Percentiles rank a stretch among this genome's conserved stretches.
phyloP scores from a whole-genome alignment of 2,113 vertebrate species.

The Ondatra zibethicus region DNA sequence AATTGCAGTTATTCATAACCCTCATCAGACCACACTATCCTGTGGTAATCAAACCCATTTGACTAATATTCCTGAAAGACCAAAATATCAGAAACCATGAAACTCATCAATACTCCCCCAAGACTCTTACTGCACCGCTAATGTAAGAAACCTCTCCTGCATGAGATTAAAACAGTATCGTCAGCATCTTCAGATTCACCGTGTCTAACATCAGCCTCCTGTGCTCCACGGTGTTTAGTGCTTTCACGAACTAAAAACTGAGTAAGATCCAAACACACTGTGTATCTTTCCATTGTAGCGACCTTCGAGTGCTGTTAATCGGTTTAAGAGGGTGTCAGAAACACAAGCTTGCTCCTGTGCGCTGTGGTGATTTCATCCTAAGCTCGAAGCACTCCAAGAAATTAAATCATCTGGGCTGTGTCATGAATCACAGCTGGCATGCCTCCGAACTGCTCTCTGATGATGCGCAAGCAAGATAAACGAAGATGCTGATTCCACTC shows the following conservation, averaged over 20 bases:
- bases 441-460: constrained; percentile 30
- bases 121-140: not conserved
- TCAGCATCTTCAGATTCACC: not conserved
- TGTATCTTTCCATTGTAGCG: not conserved
- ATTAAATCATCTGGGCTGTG: constrained; percentile 64
- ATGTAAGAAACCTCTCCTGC: not conserved
- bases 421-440: constrained; percentile 44
- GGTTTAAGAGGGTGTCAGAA: constrained; percentile 26
- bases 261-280: not conserved
- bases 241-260: not conserved
- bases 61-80: not conserved
- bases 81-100: constrained; percentile 11
- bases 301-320: constrained; percentile 27
- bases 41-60: not conserved
- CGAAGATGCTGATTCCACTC: not conserved
- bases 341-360: constrained; percentile 38
- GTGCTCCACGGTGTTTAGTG: not conserved
- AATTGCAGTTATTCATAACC: not conserved
- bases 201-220: not conserved
- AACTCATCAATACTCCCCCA: not conserved
- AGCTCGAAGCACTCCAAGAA: constrained; percentile 60
- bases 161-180: not conserved
- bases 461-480: constrained; percentile 48
- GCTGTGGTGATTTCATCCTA: constrained; percentile 58
- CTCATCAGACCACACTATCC: not conserved